phyloP scores from a whole-genome alignment of 2,888 invertebrate species.

The Standfussiana lucernea region DNA sequence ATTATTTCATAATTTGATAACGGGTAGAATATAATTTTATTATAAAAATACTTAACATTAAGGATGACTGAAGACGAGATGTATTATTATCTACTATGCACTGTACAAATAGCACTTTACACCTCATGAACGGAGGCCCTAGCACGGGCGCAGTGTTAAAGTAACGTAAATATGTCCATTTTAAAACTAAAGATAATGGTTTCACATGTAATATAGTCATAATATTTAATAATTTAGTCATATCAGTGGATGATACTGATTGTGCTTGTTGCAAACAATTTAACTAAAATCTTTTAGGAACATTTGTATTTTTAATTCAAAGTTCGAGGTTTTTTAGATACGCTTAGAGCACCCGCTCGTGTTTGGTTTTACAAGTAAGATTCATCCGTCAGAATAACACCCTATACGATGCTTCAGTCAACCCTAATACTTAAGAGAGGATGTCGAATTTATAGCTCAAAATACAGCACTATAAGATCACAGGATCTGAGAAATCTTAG shows the following conservation, averaged over 20 bases:
- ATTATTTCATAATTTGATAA: too few species aligned
- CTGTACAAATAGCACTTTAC: not conserved
- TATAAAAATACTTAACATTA: not conserved
- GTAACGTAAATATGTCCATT: not conserved
- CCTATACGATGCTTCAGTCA: not conserved
- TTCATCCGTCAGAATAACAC: not conserved
- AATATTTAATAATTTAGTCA: too few species aligned
- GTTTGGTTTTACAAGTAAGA: not conserved
- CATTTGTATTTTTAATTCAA: too few species aligned
- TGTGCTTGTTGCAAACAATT: too few species aligned
- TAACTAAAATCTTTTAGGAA: too few species aligned
- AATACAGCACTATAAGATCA: constrained; percentile 33
- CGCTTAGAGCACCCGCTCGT: too few species aligned
- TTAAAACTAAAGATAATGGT: too few species aligned
- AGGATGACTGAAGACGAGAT: not conserved
- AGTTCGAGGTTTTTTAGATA: too few species aligned
- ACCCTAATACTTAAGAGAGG: not conserved
- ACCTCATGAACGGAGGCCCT: not conserved
- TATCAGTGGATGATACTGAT: too few species aligned
- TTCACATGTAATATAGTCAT: too few species aligned
- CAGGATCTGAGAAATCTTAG: constrained; percentile 41
- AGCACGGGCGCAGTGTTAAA: not conserved
- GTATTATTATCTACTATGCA: not conserved
- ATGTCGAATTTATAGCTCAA: constrained; percentile 43
- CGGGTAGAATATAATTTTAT: not conserved